Evolutionary conservation across 2,888 invertebrate species (phyloP).

Genomic region (Aleiodes testaceus): DNA sequence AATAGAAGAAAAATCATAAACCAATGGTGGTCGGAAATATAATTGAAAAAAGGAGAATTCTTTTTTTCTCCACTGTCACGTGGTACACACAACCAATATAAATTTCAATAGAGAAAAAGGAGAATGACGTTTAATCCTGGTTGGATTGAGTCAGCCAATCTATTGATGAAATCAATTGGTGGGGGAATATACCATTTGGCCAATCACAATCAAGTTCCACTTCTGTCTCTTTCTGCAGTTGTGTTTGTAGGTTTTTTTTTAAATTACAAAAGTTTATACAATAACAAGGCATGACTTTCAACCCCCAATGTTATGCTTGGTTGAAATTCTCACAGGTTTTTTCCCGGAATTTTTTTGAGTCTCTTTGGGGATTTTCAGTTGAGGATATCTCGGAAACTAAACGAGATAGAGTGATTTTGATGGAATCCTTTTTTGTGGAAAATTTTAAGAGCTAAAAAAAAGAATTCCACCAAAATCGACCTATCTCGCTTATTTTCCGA

Average conservation of each 20-base stretch:
- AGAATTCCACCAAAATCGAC: too few species aligned
- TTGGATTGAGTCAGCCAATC: slow-evolving; percentile 66
- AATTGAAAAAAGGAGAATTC: slow-evolving; percentile 25
- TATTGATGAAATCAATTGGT: slow-evolving; percentile 22
- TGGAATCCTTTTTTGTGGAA: too few species aligned
- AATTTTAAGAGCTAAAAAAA: too few species aligned
- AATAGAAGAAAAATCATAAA: slow-evolving; percentile 27
- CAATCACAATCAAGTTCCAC: slow-evolving; percentile 56
- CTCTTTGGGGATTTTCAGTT: too few species aligned
- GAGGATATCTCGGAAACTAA: too few species aligned
- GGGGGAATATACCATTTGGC: slow-evolving; percentile 55
- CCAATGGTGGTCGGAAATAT: slow-evolving; percentile 34
- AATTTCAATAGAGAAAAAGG: slow-evolving; percentile 35
- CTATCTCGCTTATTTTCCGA: too few species aligned
- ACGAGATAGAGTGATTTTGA: too few species aligned
- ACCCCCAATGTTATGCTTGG: slow-evolving; percentile 21
- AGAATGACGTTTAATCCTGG: slow-evolving; percentile 61
- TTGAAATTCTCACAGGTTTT: slow-evolving; percentile 5
- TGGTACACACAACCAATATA: slow-evolving; percentile 41
- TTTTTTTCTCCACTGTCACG: slow-evolving; percentile 50
- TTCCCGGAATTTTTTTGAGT: neutral
- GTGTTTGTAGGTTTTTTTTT: neutral
- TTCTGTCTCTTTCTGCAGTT: slow-evolving; percentile 49
- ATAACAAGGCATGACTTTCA: neutral
- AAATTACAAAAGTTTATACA: too few species aligned